Evolutionary conservation across 1,140 invertebrate species (phyloP).

Genomic region (Cotesia chilonis): DNA sequence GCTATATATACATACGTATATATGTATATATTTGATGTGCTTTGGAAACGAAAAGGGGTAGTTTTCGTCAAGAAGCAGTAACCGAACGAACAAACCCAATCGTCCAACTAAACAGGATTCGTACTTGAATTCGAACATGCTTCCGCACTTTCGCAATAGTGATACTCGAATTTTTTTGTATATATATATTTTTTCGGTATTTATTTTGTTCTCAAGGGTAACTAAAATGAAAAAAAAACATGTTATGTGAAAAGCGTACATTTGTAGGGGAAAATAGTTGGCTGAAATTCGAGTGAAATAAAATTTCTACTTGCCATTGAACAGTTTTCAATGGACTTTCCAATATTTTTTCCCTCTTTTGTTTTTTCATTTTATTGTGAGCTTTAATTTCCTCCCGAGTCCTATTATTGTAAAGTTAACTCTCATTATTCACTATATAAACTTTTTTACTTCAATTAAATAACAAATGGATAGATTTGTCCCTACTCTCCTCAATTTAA

Average conservation of each 20-base stretch:
- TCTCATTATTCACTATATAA: no score
- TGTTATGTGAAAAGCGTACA: slow-evolving; percentile 1
- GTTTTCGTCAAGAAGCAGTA: slow-evolving; percentile 4
- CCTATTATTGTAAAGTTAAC: no score
- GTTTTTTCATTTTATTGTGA: no score
- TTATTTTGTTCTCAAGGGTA: neutral
- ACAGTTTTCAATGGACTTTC: neutral
- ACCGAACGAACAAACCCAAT: neutral
- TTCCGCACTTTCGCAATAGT: slow-evolving; percentile 11
- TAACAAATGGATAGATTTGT: no score
- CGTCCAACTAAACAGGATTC: slow-evolving; percentile 10
- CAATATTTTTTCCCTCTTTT: no score
- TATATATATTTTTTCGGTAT: neutral
- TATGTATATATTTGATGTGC: no score
- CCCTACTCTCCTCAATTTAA: no score
- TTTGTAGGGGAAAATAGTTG: slow-evolving; percentile 7
- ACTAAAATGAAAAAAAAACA: neutral
- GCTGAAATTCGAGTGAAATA: neutral
- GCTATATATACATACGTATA: no score
- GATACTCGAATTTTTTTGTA: slow-evolving; percentile 5
- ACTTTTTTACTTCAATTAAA: no score
- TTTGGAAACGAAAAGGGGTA: neutral
- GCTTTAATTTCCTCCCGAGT: no score
- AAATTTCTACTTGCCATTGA: slow-evolving; percentile 5
- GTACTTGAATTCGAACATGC: slow-evolving; percentile 18